These are phyloP conservation scores for Anarhynchus alexandrinus DNA, from an alignment of 2,113 vertebrate species.

Conservation along the genomic window DNA sequence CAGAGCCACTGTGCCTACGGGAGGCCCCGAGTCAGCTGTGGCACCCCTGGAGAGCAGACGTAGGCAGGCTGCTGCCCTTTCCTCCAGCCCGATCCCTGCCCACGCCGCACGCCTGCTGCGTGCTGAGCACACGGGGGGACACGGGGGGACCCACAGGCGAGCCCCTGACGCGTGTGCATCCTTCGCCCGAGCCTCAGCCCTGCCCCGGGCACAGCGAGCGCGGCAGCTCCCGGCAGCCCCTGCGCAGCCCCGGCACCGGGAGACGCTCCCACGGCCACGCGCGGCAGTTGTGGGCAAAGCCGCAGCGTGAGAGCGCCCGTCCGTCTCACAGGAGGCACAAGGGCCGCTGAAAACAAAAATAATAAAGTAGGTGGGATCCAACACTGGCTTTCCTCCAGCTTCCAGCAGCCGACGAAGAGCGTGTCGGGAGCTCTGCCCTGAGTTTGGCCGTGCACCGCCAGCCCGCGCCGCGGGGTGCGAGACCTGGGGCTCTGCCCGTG, in stretches of 20 bases:
- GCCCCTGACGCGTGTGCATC: too few species aligned
- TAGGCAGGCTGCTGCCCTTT: neutral
- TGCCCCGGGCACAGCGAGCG: neutral
- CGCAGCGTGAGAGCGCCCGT: neutral
- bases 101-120: neutral
- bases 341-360: neutral
- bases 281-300: neutral
- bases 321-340: neutral
- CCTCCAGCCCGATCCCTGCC: neutral
- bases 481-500: neutral
- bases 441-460: rapidly evolving
- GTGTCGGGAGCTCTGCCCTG: rapidly evolving
- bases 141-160: rapidly evolving
- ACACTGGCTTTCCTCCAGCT: neutral
- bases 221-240: neutral
- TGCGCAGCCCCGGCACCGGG: too few species aligned
- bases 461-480: rapidly evolving
- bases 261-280: neutral
- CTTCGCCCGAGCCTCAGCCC: neutral
- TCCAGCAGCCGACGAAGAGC: neutral
- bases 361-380: neutral
- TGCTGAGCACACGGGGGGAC: neutral
- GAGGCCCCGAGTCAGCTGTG: too few species aligned
- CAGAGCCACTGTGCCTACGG: neutral
- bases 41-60: neutral